Evolutionary conservation across 2,797 vertebrate genomes (phyloP).

Genomic region (Rhynchotus rufescens): DNA sequence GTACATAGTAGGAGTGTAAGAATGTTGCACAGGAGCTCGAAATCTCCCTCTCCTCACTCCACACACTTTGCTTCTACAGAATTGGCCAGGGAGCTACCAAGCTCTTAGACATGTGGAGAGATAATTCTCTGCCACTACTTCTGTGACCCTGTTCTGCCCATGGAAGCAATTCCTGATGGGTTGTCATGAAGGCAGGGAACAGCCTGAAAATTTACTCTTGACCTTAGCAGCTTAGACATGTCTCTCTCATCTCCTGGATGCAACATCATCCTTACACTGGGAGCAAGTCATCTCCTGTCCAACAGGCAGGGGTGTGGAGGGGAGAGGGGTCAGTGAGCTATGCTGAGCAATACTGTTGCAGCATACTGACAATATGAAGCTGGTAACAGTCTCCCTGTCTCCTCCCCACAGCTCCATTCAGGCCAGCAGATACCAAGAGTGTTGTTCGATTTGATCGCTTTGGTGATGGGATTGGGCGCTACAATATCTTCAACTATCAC

Average conservation of each 20-base stretch:
- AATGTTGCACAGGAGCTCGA: neutral
- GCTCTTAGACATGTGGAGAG: neutral
- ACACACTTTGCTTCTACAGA: neutral
- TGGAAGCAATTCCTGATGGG: neutral
- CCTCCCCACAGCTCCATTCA: slow-evolving; percentile 89
- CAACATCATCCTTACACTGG: neutral
- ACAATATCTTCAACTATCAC: slow-evolving; percentile 98
- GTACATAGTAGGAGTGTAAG: neutral
- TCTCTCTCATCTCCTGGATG: neutral
- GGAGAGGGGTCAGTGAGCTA: too few species aligned
- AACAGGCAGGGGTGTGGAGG: neutral
- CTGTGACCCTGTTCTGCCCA: neutral
- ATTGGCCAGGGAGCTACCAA: neutral
- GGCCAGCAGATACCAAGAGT: slow-evolving; percentile 88
- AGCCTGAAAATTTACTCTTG: neutral
- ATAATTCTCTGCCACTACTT: neutral
- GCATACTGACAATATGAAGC: neutral
- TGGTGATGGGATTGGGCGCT: slow-evolving; percentile 95
- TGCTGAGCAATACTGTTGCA: too few species aligned
- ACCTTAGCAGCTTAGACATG: neutral
- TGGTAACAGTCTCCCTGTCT: slow-evolving; percentile 4
- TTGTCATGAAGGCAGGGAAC: neutral
- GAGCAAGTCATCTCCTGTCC: neutral
- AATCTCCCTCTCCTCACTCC: neutral
- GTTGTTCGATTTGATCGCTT: slow-evolving; percentile 90